Evolutionary conservation across 2,888 invertebrate species (phyloP), one percentile per base, ranked within the genome.

Genomic region (Cacoxenus indagator): DNA sequence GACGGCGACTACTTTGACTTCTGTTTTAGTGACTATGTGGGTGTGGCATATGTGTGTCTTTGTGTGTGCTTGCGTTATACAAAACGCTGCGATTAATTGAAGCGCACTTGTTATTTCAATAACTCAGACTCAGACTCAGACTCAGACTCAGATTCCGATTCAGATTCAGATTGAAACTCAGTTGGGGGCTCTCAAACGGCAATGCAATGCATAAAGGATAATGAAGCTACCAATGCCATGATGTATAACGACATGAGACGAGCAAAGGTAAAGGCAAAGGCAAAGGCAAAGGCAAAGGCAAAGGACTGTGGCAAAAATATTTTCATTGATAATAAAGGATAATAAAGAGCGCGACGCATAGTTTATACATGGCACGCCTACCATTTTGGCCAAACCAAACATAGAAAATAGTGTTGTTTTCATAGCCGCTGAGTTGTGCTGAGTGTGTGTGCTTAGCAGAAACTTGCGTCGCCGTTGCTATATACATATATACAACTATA

Each of bases 301-400:
- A 62, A 62, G 61, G 61, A 62, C 61, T 62, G 26, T 62, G 43
- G 61, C 61, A 43, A 62, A 62, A 62, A 62, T 62, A 62, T 62
- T 62, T 62, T 62, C 61, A 62, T 62, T 62, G 61, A 62, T 62
- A 62, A 62, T 62, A 62, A 62, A 62, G 61, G 61, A 62, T 62
- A 62, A 62, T 62, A 62, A 62, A 62, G 45, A 17, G 24, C 37
- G 61, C 61, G 22, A 37, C 37, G 37, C 37, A 37, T 37, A 37
- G 37, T 37, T 37, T 37, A 14, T 14, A 37, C 17, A 48, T 11
- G 17, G n/a, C n/a, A 48, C 17, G 17, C 48, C 46, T 17, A 4
- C 17, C 46, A 11, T 17, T 8, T 5, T 37, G 6, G 46, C 17
- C 48, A 17, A 11, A n/a, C 48, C 9, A 48, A 8, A 17, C 48